phyloP scores from a whole-genome alignment of 2,113 vertebrate genomes.

The Marcusenius ussheri region DNA sequence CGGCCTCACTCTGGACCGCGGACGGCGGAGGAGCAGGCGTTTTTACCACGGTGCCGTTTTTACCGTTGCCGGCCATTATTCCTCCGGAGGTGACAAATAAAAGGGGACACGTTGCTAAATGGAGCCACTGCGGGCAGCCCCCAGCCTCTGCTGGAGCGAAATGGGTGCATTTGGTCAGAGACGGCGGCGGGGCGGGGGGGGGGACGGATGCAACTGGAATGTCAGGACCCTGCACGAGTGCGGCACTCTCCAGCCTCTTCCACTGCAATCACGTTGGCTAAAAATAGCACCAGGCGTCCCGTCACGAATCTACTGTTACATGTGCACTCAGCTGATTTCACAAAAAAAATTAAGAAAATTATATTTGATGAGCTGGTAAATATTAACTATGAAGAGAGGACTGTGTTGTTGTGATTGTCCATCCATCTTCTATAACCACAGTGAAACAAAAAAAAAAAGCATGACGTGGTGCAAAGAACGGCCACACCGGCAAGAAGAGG shows the following conservation, averaged over 20 bases:
- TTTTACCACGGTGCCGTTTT: neutral
- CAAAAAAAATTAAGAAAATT: neutral
- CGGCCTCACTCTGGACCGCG: neutral
- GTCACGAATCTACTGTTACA: neutral
- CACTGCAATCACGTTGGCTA: neutral
- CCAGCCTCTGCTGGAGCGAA: neutral
- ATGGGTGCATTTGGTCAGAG: neutral
- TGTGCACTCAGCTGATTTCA: neutral
- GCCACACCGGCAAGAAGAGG: neutral
- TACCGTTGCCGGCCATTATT: neutral
- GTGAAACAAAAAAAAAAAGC: neutral
- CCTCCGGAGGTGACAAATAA: neutral
- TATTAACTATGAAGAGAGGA: neutral
- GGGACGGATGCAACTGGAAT: neutral
- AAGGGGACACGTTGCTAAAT: conserved; percentile 1
- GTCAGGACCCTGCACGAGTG: neutral
- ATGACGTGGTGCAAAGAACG: too few relatives aligned
- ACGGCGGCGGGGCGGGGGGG: too few relatives aligned
- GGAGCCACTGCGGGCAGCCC: neutral
- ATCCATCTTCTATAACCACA: neutral
- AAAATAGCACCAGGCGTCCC: neutral
- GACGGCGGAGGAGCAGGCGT: neutral
- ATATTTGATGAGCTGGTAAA: neutral
- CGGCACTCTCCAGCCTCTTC: neutral
- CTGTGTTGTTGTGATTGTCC: neutral